phyloP scores from a whole-genome alignment of 2,888 invertebrate species.

The Cryptocephalus moraei region DNA sequence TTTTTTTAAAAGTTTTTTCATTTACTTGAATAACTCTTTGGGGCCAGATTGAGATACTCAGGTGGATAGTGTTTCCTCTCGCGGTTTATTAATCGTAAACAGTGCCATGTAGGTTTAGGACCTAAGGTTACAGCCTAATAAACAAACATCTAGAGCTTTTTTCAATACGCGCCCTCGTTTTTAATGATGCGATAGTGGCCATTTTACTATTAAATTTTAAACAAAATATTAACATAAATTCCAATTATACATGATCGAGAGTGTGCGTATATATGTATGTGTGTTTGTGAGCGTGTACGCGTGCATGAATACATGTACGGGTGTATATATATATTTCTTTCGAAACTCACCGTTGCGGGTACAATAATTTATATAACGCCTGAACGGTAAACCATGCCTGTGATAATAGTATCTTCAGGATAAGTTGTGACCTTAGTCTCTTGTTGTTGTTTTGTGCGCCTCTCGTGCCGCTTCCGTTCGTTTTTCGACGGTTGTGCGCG shows the following conservation, averaged over 20 bases:
- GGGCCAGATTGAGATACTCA: constrained; percentile 26
- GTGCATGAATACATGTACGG: no score
- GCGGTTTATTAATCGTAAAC: constrained; percentile 19
- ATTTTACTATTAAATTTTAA: neutral
- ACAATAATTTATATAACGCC: constrained; percentile 4
- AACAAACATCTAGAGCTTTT: constrained; percentile 17
- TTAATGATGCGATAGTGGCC: constrained; percentile 18
- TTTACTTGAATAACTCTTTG: constrained; percentile 7
- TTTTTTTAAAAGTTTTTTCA: neutral
- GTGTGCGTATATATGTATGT: constrained; percentile 17
- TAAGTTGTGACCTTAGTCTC: constrained; percentile 59
- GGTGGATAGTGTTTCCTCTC: constrained; percentile 35
- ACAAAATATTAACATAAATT: constrained; percentile 12
- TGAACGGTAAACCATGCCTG: constrained; percentile 46
- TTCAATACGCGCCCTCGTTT: constrained; percentile 26
- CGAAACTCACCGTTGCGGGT: constrained; percentile 10
- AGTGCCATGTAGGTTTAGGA: constrained; percentile 36
- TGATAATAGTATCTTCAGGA: constrained; percentile 62
- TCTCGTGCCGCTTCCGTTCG: constrained; percentile 16
- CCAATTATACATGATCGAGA: constrained; percentile 17
- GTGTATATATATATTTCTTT: constrained; percentile 5
- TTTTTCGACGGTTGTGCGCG: constrained; percentile 23
- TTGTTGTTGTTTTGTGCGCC: constrained; percentile 41
- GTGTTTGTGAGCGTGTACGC: neutral
- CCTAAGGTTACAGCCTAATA: constrained; percentile 34